Evolutionary conservation across 1,140 invertebrate genomes (phyloP).

Genomic region (Globodera ellingtonae): DNA sequence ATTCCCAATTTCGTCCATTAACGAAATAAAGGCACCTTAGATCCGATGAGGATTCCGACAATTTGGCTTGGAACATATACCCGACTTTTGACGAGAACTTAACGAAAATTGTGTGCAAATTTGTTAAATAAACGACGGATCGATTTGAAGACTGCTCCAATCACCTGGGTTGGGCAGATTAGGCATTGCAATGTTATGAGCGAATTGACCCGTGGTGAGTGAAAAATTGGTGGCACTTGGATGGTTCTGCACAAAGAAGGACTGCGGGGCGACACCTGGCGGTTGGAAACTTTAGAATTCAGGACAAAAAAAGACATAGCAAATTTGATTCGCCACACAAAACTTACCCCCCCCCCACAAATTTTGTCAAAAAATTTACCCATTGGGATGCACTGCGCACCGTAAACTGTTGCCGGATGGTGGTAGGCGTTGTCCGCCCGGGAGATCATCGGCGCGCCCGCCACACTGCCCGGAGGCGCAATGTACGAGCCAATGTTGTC

Average conservation of each 20-base stretch:
- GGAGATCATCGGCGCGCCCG: not conserved
- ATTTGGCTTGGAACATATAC: slow-evolving; percentile 39
- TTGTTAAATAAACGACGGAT: not conserved
- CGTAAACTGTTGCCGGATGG: not conserved
- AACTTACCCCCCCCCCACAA: no score
- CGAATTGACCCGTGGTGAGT: slow-evolving; percentile 19
- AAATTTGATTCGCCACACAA: no score
- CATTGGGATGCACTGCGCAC: slow-evolving; percentile 1
- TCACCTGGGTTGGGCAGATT: slow-evolving; percentile 9
- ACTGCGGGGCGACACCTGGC: slow-evolving; percentile 1
- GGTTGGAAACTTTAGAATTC: not conserved
- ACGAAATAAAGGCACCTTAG: slow-evolving; percentile 15
- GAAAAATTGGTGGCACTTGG: slow-evolving; percentile 5
- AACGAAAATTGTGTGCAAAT: not conserved
- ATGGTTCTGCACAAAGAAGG: slow-evolving; percentile 17
- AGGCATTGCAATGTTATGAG: slow-evolving; percentile 8
- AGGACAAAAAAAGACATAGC: not conserved
- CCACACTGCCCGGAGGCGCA: not conserved
- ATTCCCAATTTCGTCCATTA: not conserved
- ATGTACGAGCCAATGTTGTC: not conserved
- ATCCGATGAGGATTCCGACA: slow-evolving; percentile 38
- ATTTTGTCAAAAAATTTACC: not conserved
- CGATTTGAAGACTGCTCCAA: not conserved
- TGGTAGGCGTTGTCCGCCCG: not conserved
- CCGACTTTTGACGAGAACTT: slow-evolving; percentile 21